A percentile compares a stretch with the other conserved stretches of the same genome.
Evolutionary conservation across 2,888 invertebrate species (phyloP).

Genomic region (Coelopa pilipes): DNA sequence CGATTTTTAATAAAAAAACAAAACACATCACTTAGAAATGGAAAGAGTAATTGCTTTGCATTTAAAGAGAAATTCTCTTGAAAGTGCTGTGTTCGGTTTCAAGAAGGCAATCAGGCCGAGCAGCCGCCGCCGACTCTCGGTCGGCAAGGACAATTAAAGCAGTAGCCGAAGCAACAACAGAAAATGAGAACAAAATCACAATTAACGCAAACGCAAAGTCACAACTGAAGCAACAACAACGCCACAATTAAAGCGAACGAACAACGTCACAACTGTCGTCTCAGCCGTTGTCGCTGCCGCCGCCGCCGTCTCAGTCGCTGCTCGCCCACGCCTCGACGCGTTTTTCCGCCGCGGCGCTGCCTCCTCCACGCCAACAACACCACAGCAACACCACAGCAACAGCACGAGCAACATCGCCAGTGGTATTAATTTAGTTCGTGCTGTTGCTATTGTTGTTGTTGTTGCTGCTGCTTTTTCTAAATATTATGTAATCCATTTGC

Average conservation of each 20-base stretch:
- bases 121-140: no score
- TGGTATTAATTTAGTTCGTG: neutral
- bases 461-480: neutral
- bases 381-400: slow-evolving; percentile 21
- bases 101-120: no score
- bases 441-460: neutral
- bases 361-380: slow-evolving; percentile 12
- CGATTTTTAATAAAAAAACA: neutral
- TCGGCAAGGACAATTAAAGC: neutral
- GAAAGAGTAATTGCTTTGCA: no score
- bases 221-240: neutral
- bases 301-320: neutral
- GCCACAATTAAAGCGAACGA: no score
- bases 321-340: slow-evolving; percentile 28
- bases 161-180: neutral
- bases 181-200: neutral
- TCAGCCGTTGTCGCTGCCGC: neutral
- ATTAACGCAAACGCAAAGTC: neutral
- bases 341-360: slow-evolving; percentile 8
- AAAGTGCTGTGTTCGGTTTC: no score
- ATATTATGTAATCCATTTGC: slow-evolving; percentile 28
- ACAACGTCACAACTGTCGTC: no score
- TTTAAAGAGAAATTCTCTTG: no score
- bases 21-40: no score
- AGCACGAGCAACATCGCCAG: neutral